Evolutionary conservation across 2,113 vertebrate species (phyloP), one percentile per base, ranked within the genome.

Genomic region (Talpa occidentalis): DNA sequence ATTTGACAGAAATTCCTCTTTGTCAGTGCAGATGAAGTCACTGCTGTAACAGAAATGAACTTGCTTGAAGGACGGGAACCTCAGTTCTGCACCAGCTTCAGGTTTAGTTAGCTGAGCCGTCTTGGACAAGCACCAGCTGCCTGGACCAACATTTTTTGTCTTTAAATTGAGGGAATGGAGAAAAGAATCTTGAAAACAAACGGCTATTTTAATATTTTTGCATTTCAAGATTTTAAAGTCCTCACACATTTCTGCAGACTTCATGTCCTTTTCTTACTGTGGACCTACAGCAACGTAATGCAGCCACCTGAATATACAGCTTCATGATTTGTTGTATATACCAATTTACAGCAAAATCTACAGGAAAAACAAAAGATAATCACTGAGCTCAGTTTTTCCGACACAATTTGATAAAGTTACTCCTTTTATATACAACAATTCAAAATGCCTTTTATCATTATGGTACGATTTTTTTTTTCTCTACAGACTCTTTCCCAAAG

Each of bases 1-100:
- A 15, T 96, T 96, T 95, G 54, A 62, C 28, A 84, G 44, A 35
- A n/a, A 78, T 21, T 14, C 21, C 11, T 74, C 6, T 93, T 59
- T 37, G 30, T 49, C 19, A 79, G 72, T 49, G 80, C 32, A 26
- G 49, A 56, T 77, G 32, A 67, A 49, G 10, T 52, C n/a, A 4
- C 2, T 40, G 26, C 42, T 24, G 15, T 5, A 35, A 8, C 37
- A 28, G 28, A 47, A 74, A n/a, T n/a, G 8, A 92, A 49, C 72
- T 22, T 49, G 52, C 6, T 76, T 72, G 28, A 93, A 74, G 15
- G 67, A 88, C 22, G 6, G 60, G 49, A 56, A 35, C 3, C 67
- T 67, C 26, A 16, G 12, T 42, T 42, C 60, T 37, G 1, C 2
- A 15, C 3, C 2, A 16, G 35, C 17, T 84, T 17, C 22, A 9